These are phyloP conservation scores for Plebejus anna DNA, from an alignment of 2,888 invertebrate species.

Conservation along the genomic window DNA sequence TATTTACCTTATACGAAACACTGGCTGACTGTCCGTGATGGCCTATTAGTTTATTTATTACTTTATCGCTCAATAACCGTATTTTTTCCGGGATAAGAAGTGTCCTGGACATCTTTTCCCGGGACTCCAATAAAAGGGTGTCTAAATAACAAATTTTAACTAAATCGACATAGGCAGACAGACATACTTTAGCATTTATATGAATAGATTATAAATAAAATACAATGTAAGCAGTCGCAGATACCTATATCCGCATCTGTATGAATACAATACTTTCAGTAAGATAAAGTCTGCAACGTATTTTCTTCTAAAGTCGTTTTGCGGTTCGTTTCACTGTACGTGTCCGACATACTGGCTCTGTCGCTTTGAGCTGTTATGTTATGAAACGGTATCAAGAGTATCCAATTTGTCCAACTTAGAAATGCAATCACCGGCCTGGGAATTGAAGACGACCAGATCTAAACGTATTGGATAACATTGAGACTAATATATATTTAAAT, in stretches of 20 bases:
- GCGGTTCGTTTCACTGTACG: neutral
- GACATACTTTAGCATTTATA: no score
- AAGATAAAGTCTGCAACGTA: neutral
- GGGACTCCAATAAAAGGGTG: no score
- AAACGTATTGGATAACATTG: neutral
- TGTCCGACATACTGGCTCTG: neutral
- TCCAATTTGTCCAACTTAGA: conserved; percentile 10
- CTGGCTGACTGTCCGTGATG: no score
- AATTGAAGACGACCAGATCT: neutral
- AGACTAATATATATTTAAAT: neutral
- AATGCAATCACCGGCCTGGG: conserved; percentile 10
- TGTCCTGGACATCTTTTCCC: no score
- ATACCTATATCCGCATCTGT: neutral
- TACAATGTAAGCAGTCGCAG: neutral
- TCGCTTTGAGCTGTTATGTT: neutral
- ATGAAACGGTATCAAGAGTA: neutral
- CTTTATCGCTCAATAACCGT: no score
- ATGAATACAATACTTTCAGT: conserved; percentile 4
- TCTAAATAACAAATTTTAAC: no score
- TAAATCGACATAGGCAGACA: no score
- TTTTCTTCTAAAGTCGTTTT: conserved; percentile 16
- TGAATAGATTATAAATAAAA: no score
- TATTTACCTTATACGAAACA: no score
- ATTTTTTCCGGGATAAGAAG: no score
- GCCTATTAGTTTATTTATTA: no score